Conservation (phyloP, 2,797 vertebrate species). For the Hozukius guyotensis region DNA sequence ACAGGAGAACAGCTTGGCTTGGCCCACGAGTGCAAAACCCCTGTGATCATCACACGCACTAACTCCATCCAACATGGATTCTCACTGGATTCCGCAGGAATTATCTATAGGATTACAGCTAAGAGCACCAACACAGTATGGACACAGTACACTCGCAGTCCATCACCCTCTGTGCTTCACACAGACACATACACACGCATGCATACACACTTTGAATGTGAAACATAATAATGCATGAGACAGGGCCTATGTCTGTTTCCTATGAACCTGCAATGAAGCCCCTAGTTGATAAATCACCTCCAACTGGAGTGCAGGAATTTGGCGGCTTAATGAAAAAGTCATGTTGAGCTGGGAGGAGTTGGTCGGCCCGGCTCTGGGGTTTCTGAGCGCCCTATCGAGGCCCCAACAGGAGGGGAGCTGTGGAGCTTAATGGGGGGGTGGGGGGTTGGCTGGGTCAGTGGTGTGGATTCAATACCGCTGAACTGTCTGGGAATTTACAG, state of each 20-base stretch:
- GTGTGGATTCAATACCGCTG: conserved; percentile 72
- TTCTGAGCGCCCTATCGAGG: conserved; percentile 68
- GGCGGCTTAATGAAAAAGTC: conserved; percentile 92
- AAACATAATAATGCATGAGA: conserved; percentile 83
- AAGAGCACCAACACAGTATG: conserved; percentile 54
- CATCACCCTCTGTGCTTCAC: conserved; percentile 30
- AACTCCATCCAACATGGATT: conserved; percentile 42
- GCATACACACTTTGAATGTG: conserved; percentile 67
- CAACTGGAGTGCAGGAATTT: conserved; percentile 86
- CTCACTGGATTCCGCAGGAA: conserved; percentile 57
- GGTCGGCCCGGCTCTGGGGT: conserved; percentile 66
- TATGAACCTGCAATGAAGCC: conserved; percentile 87
- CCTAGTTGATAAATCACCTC: conserved; percentile 88
- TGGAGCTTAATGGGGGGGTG: conserved; percentile 42
- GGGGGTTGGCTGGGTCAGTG: conserved; percentile 49
- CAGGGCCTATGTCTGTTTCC: conserved; percentile 82
- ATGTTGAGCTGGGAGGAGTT: conserved; percentile 78
- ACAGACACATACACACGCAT: conserved; percentile 41
- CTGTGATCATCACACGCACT: conserved; percentile 41
- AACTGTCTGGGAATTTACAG: conserved; percentile 76
- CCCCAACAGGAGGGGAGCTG: conserved; percentile 71
- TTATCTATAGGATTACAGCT: conserved; percentile 69
- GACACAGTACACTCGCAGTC: conserved; percentile 23
- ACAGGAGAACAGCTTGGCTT: conserved; percentile 1
- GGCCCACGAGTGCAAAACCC: conserved; percentile 46